Base-by-base conservation (phyloP, 2,888 invertebrate genomes). In the Campoletis raptor region DNA sequence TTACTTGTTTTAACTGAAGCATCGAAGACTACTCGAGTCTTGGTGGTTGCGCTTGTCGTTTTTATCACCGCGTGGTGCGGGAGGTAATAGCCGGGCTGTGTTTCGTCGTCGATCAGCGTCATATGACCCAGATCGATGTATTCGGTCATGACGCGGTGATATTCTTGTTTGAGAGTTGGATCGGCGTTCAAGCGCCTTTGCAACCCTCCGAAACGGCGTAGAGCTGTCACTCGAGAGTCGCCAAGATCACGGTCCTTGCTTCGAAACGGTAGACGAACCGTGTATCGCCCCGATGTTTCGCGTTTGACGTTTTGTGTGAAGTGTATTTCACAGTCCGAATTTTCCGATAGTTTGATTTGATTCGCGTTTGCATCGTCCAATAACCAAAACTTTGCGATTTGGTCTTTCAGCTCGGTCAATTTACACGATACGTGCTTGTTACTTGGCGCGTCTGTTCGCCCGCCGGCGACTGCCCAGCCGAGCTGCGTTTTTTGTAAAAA, bases 401-500 rank as follows among this genome's bases (percentile, higher is more conserved):
- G 72, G 0, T 74, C 40, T 21, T 78, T 72, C 30, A 85, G 48
- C 4, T 83, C 78, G 21, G 67, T 78, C 36, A 86, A 61, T 37
- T 83, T 52, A 64, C 79, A 88, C 3, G 70, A 82, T 73, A 54
- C 42, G 0, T n/a, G 24, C 9, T 61, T 81, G 3, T 42, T 42
- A 57, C 18, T 24, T n/a, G n/a, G 36, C n/a, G 78, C 30, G 36
- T 73, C 40, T 18, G 76, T 73, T 83, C 30, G 45, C 24, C 87
- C 85, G 52, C 89, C 89, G n/a, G 81, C 89, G 10, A 88, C 81
- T 8, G 86, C 83, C 88, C 87, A 87, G 10, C 86, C 87, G 52
- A 88, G 86, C 10, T 81, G 85, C 10, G 89, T 87, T 64, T 88
- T 88, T 77, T 87, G 85, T 37, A 84, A 10, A 42, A 87, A 54